phyloP scores from a whole-genome alignment of 2,797 vertebrate species.

The Phataginus tricuspis region DNA sequence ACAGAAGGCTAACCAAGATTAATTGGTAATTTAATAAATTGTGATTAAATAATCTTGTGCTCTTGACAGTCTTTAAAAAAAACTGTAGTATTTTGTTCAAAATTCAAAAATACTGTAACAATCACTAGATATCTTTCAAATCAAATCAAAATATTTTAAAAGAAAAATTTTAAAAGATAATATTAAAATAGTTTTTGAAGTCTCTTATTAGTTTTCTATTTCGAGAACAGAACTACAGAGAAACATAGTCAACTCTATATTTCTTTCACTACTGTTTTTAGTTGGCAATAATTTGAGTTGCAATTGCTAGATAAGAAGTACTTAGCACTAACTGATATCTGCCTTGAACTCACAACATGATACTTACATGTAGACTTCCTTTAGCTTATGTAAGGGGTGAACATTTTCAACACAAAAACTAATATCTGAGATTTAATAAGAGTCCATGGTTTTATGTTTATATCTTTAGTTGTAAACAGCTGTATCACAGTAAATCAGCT shows the following conservation, averaged over 20 bases:
- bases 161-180: conserved; percentile 44
- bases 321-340: conserved; percentile 32
- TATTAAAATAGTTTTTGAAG: conserved; percentile 42
- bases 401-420: conserved; percentile 48
- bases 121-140: background rate
- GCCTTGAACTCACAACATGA: conserved; percentile 37
- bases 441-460: background rate
- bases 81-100: background rate
- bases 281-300: background rate
- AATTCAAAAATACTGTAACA: background rate
- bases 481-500: background rate
- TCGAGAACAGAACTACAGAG: conserved; percentile 4
- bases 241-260: background rate
- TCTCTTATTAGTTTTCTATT: conserved; percentile 42
- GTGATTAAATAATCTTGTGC: background rate
- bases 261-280: conserved; percentile 57
- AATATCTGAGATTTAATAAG: background rate
- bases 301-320: conserved; percentile 37
- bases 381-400: background rate
- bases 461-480: background rate
- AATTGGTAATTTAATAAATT: background rate
- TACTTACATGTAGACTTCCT: background rate
- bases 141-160: conserved; percentile 23
- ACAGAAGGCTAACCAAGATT: background rate
- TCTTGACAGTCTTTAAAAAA: background rate